Evolutionary conservation across 2,113 vertebrate species (phyloP).

Genomic region (Gorsachius goisagi): DNA sequence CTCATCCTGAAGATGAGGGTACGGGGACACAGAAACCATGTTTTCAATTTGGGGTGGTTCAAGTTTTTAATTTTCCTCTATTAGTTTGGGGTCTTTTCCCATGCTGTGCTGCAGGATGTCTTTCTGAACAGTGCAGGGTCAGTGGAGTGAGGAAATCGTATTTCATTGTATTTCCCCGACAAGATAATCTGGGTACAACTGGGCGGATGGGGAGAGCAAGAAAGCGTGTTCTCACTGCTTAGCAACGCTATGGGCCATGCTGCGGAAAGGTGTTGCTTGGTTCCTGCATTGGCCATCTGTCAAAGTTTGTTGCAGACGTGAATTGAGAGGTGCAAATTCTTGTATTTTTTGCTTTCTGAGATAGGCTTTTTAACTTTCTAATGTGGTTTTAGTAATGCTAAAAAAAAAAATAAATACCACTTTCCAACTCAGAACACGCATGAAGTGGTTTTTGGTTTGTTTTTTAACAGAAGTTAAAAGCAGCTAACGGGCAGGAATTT

Average conservation of each 20-base stretch:
- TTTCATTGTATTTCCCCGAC: slow-evolving; percentile 5
- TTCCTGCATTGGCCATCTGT: slow-evolving; percentile 1
- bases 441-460: background rate
- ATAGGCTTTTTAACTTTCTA: background rate
- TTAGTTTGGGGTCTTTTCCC: background rate
- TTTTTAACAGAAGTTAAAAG: background rate
- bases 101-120: background rate
- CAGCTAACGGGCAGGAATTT: background rate
- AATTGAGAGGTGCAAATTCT: background rate
- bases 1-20: background rate
- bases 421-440: background rate
- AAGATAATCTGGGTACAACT: background rate
- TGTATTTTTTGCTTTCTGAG: background rate
- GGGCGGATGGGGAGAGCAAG: background rate
- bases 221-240: slow-evolving; percentile 16
- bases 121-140: background rate
- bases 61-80: background rate
- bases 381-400: background rate
- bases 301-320: background rate
- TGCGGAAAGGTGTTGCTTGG: background rate
- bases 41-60: background rate
- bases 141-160: background rate
- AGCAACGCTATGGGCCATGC: background rate
- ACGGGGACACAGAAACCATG: background rate
- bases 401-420: background rate